These are phyloP conservation scores for Pagetopsis macropterus DNA, from an alignment of 2,797 vertebrate genomes.

Conservation along the genomic window DNA sequence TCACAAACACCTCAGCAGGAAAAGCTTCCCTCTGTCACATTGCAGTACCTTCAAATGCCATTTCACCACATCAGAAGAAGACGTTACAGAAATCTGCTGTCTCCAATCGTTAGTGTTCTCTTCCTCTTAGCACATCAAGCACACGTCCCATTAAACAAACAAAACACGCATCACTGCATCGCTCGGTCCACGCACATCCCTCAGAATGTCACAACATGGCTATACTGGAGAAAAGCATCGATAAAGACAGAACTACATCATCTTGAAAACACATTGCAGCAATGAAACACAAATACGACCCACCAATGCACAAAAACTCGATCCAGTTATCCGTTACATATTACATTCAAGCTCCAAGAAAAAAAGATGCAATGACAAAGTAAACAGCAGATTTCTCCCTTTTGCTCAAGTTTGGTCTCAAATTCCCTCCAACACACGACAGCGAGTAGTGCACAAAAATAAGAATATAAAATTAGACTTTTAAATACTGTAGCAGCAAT, in stretches of 20 bases:
- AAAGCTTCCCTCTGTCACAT: conserved; percentile 36
- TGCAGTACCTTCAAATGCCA: conserved; percentile 32
- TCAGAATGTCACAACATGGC: conserved; percentile 49
- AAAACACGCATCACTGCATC: conserved; percentile 22
- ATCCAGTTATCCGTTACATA: conserved; percentile 72
- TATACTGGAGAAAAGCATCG: conserved; percentile 66
- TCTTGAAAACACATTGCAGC: conserved; percentile 73
- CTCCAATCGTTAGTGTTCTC: conserved; percentile 2
- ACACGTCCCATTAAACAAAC: conserved; percentile 50
- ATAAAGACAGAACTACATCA: conserved; percentile 72
- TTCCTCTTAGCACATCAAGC: conserved; percentile 33
- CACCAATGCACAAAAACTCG: conserved; percentile 64
- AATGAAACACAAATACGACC: conserved; percentile 74
- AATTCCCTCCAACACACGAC: conserved; percentile 80
- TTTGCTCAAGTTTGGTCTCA: conserved; percentile 85
- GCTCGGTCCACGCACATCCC: conserved; percentile 31
- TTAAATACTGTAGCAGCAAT: conserved; percentile 90
- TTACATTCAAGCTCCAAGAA: conserved; percentile 83
- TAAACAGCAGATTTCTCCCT: conserved; percentile 83
- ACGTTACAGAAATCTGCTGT: conserved; percentile 26
- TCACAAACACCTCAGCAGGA: conserved; percentile 38
- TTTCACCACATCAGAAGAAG: conserved; percentile 16
- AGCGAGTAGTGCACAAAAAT: conserved; percentile 88
- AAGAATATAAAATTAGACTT: conserved; percentile 87
- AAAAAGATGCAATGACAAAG: conserved; percentile 76